Evolutionary conservation across 2,888 invertebrate genomes (phyloP).

Genomic region (Schizotus pectinicornis): DNA sequence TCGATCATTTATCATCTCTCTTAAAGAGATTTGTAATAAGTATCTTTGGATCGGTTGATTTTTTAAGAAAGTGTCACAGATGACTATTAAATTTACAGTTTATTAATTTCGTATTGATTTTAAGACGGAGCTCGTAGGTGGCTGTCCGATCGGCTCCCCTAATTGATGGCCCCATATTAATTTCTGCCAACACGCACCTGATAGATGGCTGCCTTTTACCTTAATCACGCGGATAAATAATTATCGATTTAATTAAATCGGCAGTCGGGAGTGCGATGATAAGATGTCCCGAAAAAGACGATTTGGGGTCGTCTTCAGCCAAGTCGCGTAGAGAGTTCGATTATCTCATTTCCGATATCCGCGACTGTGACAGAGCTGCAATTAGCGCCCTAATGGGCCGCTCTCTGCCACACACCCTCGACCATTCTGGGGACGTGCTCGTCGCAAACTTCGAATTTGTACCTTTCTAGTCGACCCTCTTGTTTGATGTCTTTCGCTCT

Average conservation of each 20-base stretch:
- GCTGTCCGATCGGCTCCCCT: neutral
- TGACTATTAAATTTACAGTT: constrained; percentile 47
- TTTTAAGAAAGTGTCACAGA: constrained; percentile 54
- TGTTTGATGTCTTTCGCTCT: constrained; percentile 33
- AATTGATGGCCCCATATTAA: constrained; percentile 14
- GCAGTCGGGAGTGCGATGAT: too few relatives aligned
- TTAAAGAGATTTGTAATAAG: constrained; percentile 60
- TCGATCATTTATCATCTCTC: constrained; percentile 59
- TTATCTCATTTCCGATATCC: constrained; percentile 56
- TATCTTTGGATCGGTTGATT: constrained; percentile 52
- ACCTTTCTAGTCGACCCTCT: constrained; percentile 40
- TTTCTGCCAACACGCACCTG: constrained; percentile 8
- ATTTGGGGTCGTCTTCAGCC: constrained; percentile 35
- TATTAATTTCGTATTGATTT: constrained; percentile 36
- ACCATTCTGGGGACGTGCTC: constrained; percentile 45
- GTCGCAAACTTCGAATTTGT: constrained; percentile 42
- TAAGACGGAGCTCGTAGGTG: constrained; percentile 3
- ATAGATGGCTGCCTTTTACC: constrained; percentile 5
- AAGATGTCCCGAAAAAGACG: too few relatives aligned
- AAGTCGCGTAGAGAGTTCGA: constrained; percentile 52
- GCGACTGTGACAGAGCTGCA: constrained; percentile 54
- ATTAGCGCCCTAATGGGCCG: constrained; percentile 54
- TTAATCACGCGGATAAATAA: constrained; percentile 1
- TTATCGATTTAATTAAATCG: neutral
- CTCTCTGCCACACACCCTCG: constrained; percentile 45